Conservation (phyloP, 2,797 vertebrate species). For the Xenopus petersii region DNA sequence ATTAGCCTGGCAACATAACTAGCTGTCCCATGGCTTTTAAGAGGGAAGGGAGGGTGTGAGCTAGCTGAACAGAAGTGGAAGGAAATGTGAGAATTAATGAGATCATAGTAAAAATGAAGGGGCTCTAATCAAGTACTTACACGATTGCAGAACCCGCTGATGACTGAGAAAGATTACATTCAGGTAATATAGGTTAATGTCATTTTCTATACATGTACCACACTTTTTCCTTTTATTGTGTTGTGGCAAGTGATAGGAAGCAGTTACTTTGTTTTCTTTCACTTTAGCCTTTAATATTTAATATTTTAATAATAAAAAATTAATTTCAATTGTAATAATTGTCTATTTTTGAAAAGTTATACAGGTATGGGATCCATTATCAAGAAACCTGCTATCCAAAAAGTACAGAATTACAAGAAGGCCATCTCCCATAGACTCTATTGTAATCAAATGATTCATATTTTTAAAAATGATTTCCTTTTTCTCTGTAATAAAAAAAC, state of each 20-base stretch:
- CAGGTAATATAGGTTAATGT: neutral
- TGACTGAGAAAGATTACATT: neutral
- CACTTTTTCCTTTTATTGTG: neutral
- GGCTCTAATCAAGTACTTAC: neutral
- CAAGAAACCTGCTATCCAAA: too few relatives aligned
- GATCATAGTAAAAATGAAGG: neutral
- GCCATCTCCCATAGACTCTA: too few relatives aligned
- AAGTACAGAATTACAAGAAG: too few relatives aligned
- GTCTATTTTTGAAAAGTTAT: too few relatives aligned
- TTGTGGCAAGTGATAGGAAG: neutral
- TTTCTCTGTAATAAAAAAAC: too few relatives aligned
- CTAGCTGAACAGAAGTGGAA: neutral
- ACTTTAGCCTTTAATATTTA: too few relatives aligned
- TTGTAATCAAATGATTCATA: neutral
- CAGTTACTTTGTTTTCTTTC: too few relatives aligned
- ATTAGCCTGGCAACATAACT: neutral
- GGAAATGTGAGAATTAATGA: constrained; percentile 9
- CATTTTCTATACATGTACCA: neutral
- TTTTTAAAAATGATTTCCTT: too few relatives aligned
- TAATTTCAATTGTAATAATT: too few relatives aligned
- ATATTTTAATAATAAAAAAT: too few relatives aligned
- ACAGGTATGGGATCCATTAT: too few relatives aligned
- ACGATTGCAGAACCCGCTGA: neutral
- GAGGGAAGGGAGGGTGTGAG: neutral
- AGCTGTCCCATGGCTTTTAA: neutral